A percentile compares a stretch with the other conserved stretches of the same genome.
phyloP scores from a whole-genome alignment of 2,113 vertebrate species.

The Poecile atricapillus region DNA sequence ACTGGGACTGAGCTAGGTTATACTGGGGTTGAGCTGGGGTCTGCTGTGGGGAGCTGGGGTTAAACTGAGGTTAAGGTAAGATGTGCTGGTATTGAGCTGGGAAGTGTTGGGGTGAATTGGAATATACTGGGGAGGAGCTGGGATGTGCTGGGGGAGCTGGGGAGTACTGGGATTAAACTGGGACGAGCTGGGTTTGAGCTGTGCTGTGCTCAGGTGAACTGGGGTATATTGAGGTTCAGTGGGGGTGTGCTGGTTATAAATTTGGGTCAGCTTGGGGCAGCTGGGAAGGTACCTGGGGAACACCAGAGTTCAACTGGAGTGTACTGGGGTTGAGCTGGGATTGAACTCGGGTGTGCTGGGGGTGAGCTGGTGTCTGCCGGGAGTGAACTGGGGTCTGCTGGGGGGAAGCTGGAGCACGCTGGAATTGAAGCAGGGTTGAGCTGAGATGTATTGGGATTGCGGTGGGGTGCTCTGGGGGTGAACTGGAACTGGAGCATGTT shows the following conservation, averaged over 20 bases:
- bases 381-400: background rate
- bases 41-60: background rate
- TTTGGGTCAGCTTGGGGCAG: background rate
- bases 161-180: background rate
- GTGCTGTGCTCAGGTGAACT: background rate
- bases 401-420: background rate
- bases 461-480: too few relatives aligned
- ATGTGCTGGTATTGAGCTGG: background rate
- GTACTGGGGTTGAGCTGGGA: background rate
- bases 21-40: background rate
- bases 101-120: background rate
- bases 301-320: background rate
- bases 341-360: background rate
- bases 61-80: background rate
- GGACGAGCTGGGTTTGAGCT: background rate
- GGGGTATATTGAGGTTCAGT: background rate
- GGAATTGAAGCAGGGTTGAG: background rate
- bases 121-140: background rate
- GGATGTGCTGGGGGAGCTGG: background rate
- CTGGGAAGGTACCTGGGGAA: too few relatives aligned
- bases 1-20: background rate
- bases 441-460: background rate
- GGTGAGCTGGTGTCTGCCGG: background rate
- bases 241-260: background rate
- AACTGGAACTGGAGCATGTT: background rate